A percentile compares a stretch with the other conserved stretches of the same genome.
Conservation (phyloP, 2,797 vertebrate genomes). For the Antrozous pallidus region DNA sequence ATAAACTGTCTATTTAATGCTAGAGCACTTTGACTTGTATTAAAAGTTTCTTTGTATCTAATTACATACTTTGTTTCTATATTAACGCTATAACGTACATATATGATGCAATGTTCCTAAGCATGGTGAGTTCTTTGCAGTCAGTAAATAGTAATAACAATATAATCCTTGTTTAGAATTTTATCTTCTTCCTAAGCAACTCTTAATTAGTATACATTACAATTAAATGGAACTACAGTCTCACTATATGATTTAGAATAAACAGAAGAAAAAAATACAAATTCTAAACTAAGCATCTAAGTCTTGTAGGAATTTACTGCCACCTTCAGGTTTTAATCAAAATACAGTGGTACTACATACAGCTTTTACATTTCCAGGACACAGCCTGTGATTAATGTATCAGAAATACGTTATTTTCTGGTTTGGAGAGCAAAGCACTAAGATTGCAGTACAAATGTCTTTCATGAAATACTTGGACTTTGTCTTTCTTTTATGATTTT, state of each 20-base stretch:
- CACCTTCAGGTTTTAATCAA: constrained; percentile 80
- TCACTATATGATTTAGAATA: constrained; percentile 61
- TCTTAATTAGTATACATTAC: constrained; percentile 80
- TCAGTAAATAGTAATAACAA: constrained; percentile 74
- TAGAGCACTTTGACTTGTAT: constrained; percentile 59
- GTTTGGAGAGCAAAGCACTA: background rate
- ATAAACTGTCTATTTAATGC: constrained; percentile 55
- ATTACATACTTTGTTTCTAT: constrained; percentile 81
- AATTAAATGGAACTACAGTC: constrained; percentile 77
- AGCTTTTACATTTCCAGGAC: background rate
- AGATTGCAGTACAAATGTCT: background rate
- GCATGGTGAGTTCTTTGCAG: constrained; percentile 75
- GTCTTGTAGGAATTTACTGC: constrained; percentile 79
- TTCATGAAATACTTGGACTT: constrained; percentile 3
- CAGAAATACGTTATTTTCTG: constrained; percentile 16
- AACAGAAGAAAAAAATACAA: constrained; percentile 62
- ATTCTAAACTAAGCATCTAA: constrained; percentile 48
- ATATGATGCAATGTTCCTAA: constrained; percentile 75
- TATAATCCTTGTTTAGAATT: constrained; percentile 82
- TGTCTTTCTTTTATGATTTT: constrained; percentile 25
- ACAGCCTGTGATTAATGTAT: background rate
- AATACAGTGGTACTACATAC: background rate
- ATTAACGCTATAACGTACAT: constrained; percentile 75
- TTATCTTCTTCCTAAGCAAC: constrained; percentile 75
- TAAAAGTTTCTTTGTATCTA: constrained; percentile 78